phyloP scores from a whole-genome alignment of 2,797 vertebrate species.

The Coendou prehensilis region DNA sequence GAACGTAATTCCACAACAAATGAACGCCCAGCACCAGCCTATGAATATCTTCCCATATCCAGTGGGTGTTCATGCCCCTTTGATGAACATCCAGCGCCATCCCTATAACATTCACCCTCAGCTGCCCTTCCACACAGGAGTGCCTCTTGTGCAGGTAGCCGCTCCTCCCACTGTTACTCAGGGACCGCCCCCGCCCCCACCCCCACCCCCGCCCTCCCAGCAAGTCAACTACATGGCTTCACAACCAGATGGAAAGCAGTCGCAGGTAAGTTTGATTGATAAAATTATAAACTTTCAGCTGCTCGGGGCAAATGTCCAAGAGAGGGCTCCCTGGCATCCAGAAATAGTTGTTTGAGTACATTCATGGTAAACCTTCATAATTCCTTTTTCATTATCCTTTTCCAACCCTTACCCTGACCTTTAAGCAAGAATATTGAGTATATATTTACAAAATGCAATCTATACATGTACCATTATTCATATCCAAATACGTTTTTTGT shows the following conservation, averaged over 20 bases:
- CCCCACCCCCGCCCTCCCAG: slow-evolving; percentile 96
- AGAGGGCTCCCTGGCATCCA: slow-evolving; percentile 43
- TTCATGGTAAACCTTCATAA: slow-evolving; percentile 73
- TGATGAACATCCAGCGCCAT: slow-evolving; percentile 93
- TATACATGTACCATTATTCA: not conserved
- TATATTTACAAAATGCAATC: not conserved
- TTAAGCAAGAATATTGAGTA: slow-evolving; percentile 32
- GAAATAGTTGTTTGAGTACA: slow-evolving; percentile 4
- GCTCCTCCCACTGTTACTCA: slow-evolving; percentile 92
- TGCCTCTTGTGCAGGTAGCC: slow-evolving; percentile 95
- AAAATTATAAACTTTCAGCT: slow-evolving; percentile 2
- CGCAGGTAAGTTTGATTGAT: slow-evolving; percentile 91
- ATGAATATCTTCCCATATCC: slow-evolving; percentile 93
- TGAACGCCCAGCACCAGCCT: slow-evolving; percentile 89
- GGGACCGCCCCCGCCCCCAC: slow-evolving; percentile 96
- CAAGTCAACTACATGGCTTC: slow-evolving; percentile 92
- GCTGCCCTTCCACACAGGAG: slow-evolving; percentile 93
- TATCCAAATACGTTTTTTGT: not conserved
- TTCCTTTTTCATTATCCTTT: not conserved
- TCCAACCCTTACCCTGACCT: not conserved
- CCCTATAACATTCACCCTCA: slow-evolving; percentile 93
- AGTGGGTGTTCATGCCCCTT: slow-evolving; percentile 90
- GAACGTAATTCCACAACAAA: slow-evolving; percentile 89
- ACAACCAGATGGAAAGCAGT: slow-evolving; percentile 92
- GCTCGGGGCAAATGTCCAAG: not conserved